phyloP scores from a whole-genome alignment of 1,140 invertebrate genomes.

The Araneus ventricosus region DNA sequence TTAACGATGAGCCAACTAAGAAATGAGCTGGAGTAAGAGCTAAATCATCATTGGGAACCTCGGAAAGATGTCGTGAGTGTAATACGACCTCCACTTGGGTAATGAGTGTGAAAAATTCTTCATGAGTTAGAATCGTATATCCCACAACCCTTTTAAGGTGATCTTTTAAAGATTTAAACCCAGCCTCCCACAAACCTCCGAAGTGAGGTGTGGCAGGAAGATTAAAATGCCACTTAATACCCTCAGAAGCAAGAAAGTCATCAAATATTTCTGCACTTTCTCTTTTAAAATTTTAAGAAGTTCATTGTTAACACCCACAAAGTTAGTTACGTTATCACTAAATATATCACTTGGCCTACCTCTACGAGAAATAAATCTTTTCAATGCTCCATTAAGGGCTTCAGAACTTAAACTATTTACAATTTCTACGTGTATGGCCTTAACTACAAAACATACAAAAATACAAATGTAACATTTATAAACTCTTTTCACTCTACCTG shows the following conservation, averaged over 20 bases:
- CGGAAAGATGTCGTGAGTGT: background rate
- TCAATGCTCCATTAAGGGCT: background rate
- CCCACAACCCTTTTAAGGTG: background rate
- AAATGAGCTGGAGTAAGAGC: background rate
- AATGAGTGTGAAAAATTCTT: background rate
- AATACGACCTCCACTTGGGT: background rate
- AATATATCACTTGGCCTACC: background rate
- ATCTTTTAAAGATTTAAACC: background rate
- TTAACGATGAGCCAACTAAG: background rate
- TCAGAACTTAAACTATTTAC: no score
- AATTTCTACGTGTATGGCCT: background rate
- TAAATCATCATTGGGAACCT: background rate
- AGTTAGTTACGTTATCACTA: background rate
- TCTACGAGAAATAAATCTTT: background rate
- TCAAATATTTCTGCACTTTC: background rate
- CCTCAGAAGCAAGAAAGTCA: background rate
- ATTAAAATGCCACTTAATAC: background rate
- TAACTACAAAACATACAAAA: background rate
- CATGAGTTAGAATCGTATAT: background rate
- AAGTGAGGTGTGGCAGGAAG: background rate
- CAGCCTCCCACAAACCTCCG: background rate
- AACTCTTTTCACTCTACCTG: background rate
- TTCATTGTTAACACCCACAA: background rate
- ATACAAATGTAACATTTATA: background rate
- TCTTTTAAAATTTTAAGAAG: background rate